phyloP scores from a whole-genome alignment of 2,888 invertebrate genomes.

The Cataglyphis altisquamis region DNA sequence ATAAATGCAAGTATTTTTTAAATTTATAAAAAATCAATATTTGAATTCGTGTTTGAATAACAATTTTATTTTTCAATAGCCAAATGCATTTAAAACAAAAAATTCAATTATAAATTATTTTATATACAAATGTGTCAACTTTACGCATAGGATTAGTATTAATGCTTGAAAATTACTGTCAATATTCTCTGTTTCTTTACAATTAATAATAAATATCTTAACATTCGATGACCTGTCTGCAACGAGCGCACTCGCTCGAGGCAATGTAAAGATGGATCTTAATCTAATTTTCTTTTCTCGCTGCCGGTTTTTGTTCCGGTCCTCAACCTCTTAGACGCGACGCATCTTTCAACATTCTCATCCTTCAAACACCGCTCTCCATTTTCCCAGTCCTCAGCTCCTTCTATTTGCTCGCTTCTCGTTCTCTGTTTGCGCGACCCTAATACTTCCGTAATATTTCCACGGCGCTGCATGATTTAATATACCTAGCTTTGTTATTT shows the following conservation, averaged over 20 bases:
- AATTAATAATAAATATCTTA: constrained; percentile 31
- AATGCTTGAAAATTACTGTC: background rate
- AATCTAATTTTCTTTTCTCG: constrained; percentile 51
- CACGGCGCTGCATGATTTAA: constrained; percentile 26
- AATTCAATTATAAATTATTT: background rate
- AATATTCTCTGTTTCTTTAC: background rate
- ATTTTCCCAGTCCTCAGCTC: background rate
- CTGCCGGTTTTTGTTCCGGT: constrained; percentile 29
- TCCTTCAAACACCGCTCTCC: constrained; percentile 37
- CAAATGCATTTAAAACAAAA: background rate
- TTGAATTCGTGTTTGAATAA: background rate
- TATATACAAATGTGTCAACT: background rate
- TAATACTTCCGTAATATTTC: constrained; percentile 53
- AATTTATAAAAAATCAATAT: background rate
- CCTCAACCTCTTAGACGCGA: constrained; percentile 34
- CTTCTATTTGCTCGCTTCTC: constrained; percentile 38
- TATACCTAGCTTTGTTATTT: constrained; percentile 21
- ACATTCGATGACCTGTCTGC: background rate
- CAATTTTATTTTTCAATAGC: background rate
- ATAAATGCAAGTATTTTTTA: background rate
- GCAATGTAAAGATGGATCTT: constrained; percentile 9
- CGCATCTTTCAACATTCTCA: constrained; percentile 35
- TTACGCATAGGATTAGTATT: background rate
- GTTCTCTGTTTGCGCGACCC: constrained; percentile 46
- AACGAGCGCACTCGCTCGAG: constrained; percentile 5